Base-by-base conservation (phyloP, 2,888 invertebrate species). In the Malthinus flaveolus region DNA sequence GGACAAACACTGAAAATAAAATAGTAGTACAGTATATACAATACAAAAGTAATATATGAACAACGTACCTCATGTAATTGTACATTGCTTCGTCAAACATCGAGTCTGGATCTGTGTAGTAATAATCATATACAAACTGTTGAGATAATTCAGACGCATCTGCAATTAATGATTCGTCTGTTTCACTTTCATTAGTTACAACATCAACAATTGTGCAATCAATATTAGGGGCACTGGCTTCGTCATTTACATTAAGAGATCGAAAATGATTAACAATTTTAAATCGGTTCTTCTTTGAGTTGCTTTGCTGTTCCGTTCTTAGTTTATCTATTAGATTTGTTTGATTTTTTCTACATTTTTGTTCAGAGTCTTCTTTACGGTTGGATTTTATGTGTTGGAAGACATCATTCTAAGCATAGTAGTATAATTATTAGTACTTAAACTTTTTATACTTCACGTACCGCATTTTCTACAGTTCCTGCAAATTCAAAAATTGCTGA, bases 401-500 rank as follows among this genome's bases (percentile, higher is more conserved):
- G 9, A 81, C 67, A 61, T 78, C 75, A 61, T 82, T 23, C 23
- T 23, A 23, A 23, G 5, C 23, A 5, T 23, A 5, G 5, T 23
- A 23, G 5, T 23, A 5, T 23, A 23, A 5, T 23, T 23, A 23
- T 3, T 3, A 23, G 5, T 5, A 3, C 5, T 23, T 23, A 23
- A 23, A 23, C 2, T 23, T 23, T 5, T 23, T 23, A 23, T 23
- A 23, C 23, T 23, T 23, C 34, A 57, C 59, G 70, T 79, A 89
- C 90, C 81, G 86, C 84, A 71, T 83, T 83, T 55, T 85, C 79
- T n/a, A 89, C 82, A 13, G 90, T 91, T 57, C 87, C 89, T 39
- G 87, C 85, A 69, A 90, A 89, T 69, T 88, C 87, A 8, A 90
- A 82, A 34, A 90, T 77, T 1, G 89, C 83, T 0, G 87, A 84